phyloP scores from a whole-genome alignment of 2,888 invertebrate genomes.

The Heterodera filipjevi region DNA sequence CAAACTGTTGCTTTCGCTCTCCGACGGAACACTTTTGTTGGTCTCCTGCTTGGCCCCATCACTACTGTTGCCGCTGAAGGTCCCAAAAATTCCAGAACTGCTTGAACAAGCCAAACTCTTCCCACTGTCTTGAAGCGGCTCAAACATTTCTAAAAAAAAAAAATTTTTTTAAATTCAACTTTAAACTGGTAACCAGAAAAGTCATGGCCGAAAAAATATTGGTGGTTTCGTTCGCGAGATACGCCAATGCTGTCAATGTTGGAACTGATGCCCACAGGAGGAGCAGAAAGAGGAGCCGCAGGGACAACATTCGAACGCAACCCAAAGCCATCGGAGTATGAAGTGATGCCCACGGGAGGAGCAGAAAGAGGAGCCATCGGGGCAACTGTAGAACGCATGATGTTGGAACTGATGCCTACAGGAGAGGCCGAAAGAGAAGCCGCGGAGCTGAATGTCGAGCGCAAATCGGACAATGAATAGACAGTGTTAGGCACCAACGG shows the following conservation, averaged over 20 bases:
- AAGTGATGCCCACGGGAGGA: constrained; percentile 3
- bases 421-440: constrained; percentile 21
- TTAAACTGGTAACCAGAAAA: neutral
- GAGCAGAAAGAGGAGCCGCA: constrained; percentile 11
- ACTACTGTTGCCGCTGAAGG: neutral
- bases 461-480: constrained; percentile 17
- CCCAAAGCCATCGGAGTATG: neutral
- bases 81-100: neutral
- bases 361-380: constrained; percentile 3
- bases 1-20: neutral
- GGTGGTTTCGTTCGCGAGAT: constrained; percentile 10
- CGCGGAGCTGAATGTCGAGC: neutral
- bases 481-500: constrained; percentile 18
- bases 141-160: constrained; percentile 1
- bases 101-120: constrained; percentile 7
- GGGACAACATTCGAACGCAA: neutral
- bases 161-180: neutral
- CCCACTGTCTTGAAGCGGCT: neutral
- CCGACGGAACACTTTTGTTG: neutral
- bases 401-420: neutral
- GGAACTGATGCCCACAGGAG: constrained; percentile 3
- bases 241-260: neutral
- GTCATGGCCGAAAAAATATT: constrained; percentile 16
- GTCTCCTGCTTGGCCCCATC: neutral
- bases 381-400: neutral